A percentile compares a stretch with the other conserved stretches of the same genome.
phyloP scores from a whole-genome alignment of 2,797 vertebrate species.

The Momotus momota region DNA sequence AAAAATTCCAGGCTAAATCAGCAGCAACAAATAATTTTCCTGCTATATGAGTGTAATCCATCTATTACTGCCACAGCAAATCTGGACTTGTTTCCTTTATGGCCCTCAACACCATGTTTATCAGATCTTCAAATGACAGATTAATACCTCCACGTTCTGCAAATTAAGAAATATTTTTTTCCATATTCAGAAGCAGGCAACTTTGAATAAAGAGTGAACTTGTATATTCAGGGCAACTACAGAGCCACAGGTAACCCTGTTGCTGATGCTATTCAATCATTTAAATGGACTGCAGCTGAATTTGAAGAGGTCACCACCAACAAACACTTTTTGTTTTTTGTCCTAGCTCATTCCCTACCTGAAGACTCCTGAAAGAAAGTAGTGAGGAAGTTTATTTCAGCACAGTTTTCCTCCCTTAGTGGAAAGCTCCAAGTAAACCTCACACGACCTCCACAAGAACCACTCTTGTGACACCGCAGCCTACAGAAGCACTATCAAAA shows the following conservation, averaged over 20 bases:
- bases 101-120: not conserved
- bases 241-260: not conserved
- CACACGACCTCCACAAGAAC: not conserved
- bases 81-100: not conserved
- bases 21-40: not conserved
- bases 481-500: not conserved
- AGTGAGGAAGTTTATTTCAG: not conserved
- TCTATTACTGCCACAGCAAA: not conserved
- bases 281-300: not conserved
- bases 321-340: too few relatives aligned
- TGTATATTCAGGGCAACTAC: not conserved
- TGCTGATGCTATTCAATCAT: not conserved
- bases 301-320: not conserved
- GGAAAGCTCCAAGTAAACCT: not conserved
- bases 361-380: not conserved
- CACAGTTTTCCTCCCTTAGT: not conserved
- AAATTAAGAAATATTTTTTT: not conserved
- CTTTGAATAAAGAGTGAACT: not conserved
- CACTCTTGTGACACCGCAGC: not conserved
- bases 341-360: not conserved
- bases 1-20: not conserved
- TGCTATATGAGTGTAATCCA: not conserved
- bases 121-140: not conserved
- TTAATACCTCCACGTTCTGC: not conserved
- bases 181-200: not conserved